phyloP scores from a whole-genome alignment of 2,113 vertebrate genomes.

The Equus quagga region DNA sequence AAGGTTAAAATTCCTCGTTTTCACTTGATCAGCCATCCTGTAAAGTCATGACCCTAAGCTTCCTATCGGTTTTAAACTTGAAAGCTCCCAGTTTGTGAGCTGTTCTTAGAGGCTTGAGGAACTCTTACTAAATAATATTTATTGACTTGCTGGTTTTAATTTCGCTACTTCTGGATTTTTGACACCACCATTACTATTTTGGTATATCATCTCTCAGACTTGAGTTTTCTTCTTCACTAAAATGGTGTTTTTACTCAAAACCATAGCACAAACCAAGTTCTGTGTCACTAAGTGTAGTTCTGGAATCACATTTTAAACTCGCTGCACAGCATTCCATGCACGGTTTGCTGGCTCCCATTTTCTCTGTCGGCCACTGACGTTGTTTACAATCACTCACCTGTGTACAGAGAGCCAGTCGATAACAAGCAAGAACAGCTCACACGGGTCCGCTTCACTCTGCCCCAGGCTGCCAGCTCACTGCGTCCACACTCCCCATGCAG shows the following conservation, averaged over 20 bases:
- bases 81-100: background rate
- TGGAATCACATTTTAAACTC: background rate
- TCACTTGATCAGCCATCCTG: background rate
- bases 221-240: background rate
- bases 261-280: background rate
- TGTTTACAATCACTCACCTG: background rate
- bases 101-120: background rate
- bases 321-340: background rate
- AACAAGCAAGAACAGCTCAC: background rate
- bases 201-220: background rate
- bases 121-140: background rate
- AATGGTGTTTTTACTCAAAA: background rate
- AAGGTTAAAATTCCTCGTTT: no score
- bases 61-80: background rate
- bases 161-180: background rate
- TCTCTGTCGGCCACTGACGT: background rate
- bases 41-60: background rate
- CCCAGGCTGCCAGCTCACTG: background rate
- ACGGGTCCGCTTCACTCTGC: background rate
- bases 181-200: background rate
- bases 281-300: background rate
- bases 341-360: background rate
- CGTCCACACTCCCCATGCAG: background rate
- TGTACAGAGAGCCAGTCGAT: background rate
- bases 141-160: background rate